Evolutionary conservation across 1,140 invertebrate species (phyloP).

Genomic region (Drepana arcuata): DNA sequence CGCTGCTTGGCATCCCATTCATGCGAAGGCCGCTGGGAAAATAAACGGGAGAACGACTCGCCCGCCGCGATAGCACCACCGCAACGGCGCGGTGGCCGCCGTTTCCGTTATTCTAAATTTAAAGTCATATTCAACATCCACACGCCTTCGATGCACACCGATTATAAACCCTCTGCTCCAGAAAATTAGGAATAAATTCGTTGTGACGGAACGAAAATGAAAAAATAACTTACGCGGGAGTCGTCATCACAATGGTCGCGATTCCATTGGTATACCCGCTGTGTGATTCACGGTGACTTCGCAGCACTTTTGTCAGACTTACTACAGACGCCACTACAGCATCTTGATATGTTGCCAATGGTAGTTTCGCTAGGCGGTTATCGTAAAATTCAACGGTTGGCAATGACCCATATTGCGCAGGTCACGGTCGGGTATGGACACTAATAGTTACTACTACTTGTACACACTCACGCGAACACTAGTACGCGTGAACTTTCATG

Average conservation of each 20-base stretch:
- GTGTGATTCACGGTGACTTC: slow-evolving; percentile 34
- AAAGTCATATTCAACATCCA: slow-evolving; percentile 29
- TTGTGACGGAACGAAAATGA: slow-evolving; percentile 3
- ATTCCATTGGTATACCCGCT: slow-evolving; percentile 11
- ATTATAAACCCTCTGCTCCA: slow-evolving; percentile 20
- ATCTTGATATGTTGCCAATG: slow-evolving; percentile 68
- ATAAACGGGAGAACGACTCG: slow-evolving; percentile 32
- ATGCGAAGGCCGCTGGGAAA: slow-evolving; percentile 50
- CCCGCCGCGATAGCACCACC: slow-evolving; percentile 17
- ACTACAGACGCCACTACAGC: slow-evolving; percentile 53
- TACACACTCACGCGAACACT: no score
- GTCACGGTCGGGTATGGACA: slow-evolving; percentile 42
- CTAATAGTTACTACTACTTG: no score
- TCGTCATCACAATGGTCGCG: slow-evolving; percentile 28
- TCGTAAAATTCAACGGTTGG: slow-evolving; percentile 57
- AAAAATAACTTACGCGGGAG: slow-evolving; percentile 27
- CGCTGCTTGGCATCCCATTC: slow-evolving; percentile 46
- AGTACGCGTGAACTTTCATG: no score
- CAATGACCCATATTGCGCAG: slow-evolving; percentile 57
- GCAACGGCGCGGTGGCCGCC: slow-evolving; percentile 14
- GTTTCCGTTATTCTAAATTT: slow-evolving; percentile 62
- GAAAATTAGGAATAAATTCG: slow-evolving; percentile 13
- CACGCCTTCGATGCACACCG: slow-evolving; percentile 1
- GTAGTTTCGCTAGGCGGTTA: slow-evolving; percentile 50
- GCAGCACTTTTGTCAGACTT: slow-evolving; percentile 39